Base-by-base conservation (phyloP, 2,888 invertebrate species). In the Dinocampus coccinellae region DNA sequence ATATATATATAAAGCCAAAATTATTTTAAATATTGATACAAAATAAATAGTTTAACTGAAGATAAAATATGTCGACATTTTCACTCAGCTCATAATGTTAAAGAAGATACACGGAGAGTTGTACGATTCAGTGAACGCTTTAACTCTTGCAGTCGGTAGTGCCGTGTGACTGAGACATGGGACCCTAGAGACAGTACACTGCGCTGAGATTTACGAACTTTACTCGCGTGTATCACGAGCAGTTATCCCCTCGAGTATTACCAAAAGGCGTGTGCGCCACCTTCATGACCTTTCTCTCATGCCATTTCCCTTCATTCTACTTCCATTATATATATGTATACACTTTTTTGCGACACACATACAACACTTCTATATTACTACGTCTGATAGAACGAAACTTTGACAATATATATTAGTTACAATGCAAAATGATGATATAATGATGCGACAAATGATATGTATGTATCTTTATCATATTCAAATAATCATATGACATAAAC, bases 141-240 rank as follows among this genome's bases (percentile, higher is more conserved):
- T 84, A 86, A 87, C 83, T 85, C 84, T 81, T 76, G 81, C 80
- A 81, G 79, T 79, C 82, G 79, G 47, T 47, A 47, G 75, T 80
- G 65, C 76, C 74, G 80, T 85, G 87, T 85, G 84, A 87, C 86
- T 87, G 86, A 86, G 83, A 82, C 85, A 87, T 85, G 82, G 84
- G 81, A 78, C 87, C 82, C 85, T 66, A 39, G 84, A 80, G 85
- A 81, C 85, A 81, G 77, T 78, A 39, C 77, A 77, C 74, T 77
- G 33, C 58, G 39, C 39, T 77, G 83, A 83, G 85, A 85, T 86
- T 85, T 86, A 85, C 84, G 82, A 80, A 82, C 80, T 77, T 75
- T 70, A 75, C 72, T 64, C 73, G 73, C 67, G 75, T 75, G 76
- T 73, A 75, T 76, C 74, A 74, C 77, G 69, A 73, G 69, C 68